Base-by-base conservation (phyloP, 2,888 invertebrate genomes). In the Melipona beecheii region DNA sequence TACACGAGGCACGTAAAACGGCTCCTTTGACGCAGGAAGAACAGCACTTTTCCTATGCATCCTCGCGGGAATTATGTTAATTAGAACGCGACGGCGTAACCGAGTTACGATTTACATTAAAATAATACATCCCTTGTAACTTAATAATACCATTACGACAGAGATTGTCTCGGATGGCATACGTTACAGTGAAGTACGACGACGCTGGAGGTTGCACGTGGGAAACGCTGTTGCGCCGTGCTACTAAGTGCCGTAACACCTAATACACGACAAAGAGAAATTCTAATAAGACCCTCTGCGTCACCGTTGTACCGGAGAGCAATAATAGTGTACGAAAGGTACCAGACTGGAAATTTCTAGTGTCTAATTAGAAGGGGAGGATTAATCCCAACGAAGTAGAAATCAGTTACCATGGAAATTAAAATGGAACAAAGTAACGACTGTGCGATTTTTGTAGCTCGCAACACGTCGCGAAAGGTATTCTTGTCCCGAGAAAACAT, bases 251-350 rank as follows among this genome's bases (percentile, higher is more conserved):
- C 78, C 83, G 81, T 87, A 88, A 86, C 87, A 86, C 81, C 78
- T 85, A 83, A 82, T 84, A 76, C 75, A 80, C 79, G 78, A 86
- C 88, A 87, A 87, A 88, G 88, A 83, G 89, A 88, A 88, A 88
- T 88, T 88, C 83, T 87, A 86, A 88, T 88, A 85, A 85, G 86
- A 88, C 31, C 64, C 77, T 58, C 78, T 65, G 86, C 84, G 76
- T 70, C 82, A 70, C 58, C 64, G 68, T 69, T 68, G 62, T 78
- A 75, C 62, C 62, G 64, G 27, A 82, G 81, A 68, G 70, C 77
- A 83, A 83, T 88, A 86, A 83, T 78, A 78, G 71, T 81, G 70
- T 71, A 81, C 73, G 66, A 60, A 64, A 77, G 79, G 58, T 43
- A 54, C 50, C 69, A 74, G 50, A 83, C 49, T 49, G 43, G 43